phyloP scores from a whole-genome alignment of 1,140 invertebrate species.

The Pogonognathellus flavescens region DNA sequence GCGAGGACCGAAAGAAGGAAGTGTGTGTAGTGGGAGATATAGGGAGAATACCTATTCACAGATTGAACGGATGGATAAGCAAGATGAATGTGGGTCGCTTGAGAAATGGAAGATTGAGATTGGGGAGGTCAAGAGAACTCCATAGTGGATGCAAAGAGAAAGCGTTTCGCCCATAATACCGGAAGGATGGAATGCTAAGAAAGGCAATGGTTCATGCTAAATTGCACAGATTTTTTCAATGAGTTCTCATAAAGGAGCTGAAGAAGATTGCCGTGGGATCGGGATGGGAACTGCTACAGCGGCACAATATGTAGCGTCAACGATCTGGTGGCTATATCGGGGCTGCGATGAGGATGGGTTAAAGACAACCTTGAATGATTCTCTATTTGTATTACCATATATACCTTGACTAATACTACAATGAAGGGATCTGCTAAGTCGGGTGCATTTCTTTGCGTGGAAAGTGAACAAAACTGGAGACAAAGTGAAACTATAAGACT shows the following conservation, averaged over 20 bases:
- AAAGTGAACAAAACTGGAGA: conserved; percentile 6
- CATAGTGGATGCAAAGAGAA: not conserved
- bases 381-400: not conserved
- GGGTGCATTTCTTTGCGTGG: not conserved
- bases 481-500: conserved; percentile 42
- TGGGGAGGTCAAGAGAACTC: conserved; percentile 7
- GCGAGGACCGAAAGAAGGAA: not conserved
- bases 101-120: conserved; percentile 4
- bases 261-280: conserved; percentile 24
- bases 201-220: conserved; percentile 40
- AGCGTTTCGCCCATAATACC: not conserved
- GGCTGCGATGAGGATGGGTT: not conserved
- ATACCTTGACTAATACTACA: no score
- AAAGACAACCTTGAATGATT: conserved; percentile 1
- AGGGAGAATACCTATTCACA: not conserved
- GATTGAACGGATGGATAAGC: conserved; percentile 15
- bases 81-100: not conserved
- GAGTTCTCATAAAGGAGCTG: conserved; percentile 16
- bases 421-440: no score
- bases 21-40: not conserved
- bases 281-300: not conserved
- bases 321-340: not conserved
- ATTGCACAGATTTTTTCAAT: conserved; percentile 43
- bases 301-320: no score
- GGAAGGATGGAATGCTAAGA: conserved; percentile 22